A percentile compares a stretch with the other conserved stretches of the same genome.
phyloP scores from a whole-genome alignment of 2,113 vertebrate genomes.

The Engraulis encrasicolus region DNA sequence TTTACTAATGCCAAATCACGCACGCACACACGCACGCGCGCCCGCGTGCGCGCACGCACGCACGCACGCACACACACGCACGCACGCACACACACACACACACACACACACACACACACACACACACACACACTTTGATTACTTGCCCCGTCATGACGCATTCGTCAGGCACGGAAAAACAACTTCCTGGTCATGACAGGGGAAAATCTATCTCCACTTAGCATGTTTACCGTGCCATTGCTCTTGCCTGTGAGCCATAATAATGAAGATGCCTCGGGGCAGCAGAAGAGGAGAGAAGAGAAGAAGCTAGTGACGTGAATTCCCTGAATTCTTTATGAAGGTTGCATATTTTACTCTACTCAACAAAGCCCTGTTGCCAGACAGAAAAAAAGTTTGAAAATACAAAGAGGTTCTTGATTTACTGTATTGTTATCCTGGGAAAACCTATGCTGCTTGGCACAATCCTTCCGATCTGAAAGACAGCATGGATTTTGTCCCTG shows the following conservation, averaged over 20 bases:
- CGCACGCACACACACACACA: neutral
- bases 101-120: neutral
- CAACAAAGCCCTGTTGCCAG: too few species aligned
- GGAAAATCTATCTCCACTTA: conserved; percentile 34
- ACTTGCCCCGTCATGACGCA: conserved; percentile 24
- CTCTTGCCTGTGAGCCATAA: neutral
- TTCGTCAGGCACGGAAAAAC: neutral
- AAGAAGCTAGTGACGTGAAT: neutral
- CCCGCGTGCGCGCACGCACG: too few species aligned
- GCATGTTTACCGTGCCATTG: neutral
- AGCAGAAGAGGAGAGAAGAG: too few species aligned
- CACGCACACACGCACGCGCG: too few species aligned
- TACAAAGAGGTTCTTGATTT: neutral
- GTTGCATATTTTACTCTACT: neutral
- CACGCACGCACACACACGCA: neutral
- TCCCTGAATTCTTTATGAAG: neutral
- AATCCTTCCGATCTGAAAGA: too few species aligned
- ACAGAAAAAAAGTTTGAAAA: too few species aligned
- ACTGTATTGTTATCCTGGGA: too few species aligned
- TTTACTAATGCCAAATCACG: too few species aligned
- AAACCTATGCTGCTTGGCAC: too few species aligned
- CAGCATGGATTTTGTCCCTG: too few species aligned
- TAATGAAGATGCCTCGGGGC: neutral
- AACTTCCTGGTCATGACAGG: conserved; percentile 19
- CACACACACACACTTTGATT: neutral